These are phyloP conservation scores for Malurus alboscapulatus DNA, from an alignment of 2,113 vertebrate species.

Conservation along the genomic window DNA sequence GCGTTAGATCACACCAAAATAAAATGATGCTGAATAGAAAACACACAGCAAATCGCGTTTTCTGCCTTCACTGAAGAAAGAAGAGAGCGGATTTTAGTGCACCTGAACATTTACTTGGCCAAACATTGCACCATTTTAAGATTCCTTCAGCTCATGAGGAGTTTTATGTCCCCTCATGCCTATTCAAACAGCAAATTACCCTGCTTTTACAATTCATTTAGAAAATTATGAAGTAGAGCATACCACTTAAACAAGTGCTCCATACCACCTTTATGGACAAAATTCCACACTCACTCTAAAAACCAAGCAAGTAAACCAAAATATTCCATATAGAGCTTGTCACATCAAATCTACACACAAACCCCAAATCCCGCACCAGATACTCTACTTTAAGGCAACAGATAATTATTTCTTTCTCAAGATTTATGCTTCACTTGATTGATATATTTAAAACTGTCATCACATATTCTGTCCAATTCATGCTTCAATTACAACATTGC, in stretches of 20 bases:
- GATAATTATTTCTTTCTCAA: not conserved
- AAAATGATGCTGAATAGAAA: slow-evolving; percentile 44
- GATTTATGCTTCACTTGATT: not conserved
- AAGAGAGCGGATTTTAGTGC: slow-evolving; percentile 17
- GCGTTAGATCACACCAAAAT: slow-evolving; percentile 23
- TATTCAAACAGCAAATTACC: slow-evolving; percentile 43
- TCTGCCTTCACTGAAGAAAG: not conserved
- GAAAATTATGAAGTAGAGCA: slow-evolving; percentile 44
- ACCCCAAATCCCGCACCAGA: not conserved
- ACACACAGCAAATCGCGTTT: not conserved
- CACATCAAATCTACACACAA: not conserved
- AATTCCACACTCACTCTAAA: not conserved
- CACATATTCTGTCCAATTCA: not conserved
- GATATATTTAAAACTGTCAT: not conserved
- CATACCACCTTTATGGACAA: not conserved
- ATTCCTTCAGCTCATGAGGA: not conserved
- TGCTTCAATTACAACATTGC: not conserved
- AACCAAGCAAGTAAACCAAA: not conserved
- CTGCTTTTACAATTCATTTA: slow-evolving; percentile 48
- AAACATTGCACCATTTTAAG: not conserved
- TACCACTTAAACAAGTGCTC: not conserved
- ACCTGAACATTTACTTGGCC: not conserved
- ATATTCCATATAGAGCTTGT: not conserved
- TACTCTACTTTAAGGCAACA: not conserved
- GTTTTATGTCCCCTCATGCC: not conserved